These are phyloP conservation scores for Cryptosula pallasiana DNA, from an alignment of 2,888 invertebrate genomes.

Conservation along the genomic window DNA sequence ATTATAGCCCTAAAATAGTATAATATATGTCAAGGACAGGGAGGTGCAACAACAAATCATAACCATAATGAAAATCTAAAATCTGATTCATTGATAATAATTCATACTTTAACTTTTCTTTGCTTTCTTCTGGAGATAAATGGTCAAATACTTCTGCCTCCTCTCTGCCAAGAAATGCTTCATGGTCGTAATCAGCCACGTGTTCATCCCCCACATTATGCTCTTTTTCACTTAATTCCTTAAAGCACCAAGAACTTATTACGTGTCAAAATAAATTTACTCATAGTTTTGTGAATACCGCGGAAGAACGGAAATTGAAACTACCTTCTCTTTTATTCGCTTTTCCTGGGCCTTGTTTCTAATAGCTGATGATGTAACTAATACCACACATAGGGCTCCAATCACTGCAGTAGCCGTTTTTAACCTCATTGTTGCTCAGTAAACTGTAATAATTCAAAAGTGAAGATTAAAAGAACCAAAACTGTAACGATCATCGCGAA, in stretches of 20 bases:
- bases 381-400: background rate
- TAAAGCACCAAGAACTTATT: background rate
- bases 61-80: too few species aligned
- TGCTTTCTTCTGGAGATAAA: conserved; percentile 88
- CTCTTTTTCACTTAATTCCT: conserved; percentile 67
- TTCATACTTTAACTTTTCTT: too few species aligned
- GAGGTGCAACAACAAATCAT: too few species aligned
- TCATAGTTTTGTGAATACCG: too few species aligned
- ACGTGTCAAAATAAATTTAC: background rate
- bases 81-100: too few species aligned
- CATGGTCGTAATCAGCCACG: conserved; percentile 86
- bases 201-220: conserved; percentile 62
- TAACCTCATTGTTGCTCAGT: background rate
- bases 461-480: too few species aligned
- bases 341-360: conserved; percentile 5
- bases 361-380: background rate
- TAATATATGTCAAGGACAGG: background rate
- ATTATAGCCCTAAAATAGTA: background rate
- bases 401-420: background rate
- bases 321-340: conserved; percentile 19
- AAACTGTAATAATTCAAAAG: too few species aligned
- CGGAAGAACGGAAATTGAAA: too few species aligned
- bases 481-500: too few species aligned
- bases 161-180: conserved; percentile 86
- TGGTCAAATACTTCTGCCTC: conserved; percentile 86